Conservation (phyloP, 1,140 invertebrate genomes). For the Brachionus rubens region DNA sequence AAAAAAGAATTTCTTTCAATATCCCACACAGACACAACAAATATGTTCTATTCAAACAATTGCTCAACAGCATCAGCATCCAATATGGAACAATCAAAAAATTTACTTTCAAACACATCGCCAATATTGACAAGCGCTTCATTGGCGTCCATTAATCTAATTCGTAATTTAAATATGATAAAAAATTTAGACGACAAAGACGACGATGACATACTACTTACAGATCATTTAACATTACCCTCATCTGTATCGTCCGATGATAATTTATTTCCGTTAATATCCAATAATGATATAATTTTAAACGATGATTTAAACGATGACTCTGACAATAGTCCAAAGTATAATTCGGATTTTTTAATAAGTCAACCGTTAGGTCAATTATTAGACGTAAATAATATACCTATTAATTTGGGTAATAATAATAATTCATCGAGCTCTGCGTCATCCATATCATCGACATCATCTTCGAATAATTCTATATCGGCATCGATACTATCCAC, state of each 20-base stretch:
- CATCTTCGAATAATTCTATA: slow-evolving; percentile 14
- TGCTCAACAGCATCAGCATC: slow-evolving; percentile 12
- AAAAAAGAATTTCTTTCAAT: too few species aligned
- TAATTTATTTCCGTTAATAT: slow-evolving; percentile 18
- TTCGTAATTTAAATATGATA: neutral
- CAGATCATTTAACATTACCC: neutral
- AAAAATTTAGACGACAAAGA: slow-evolving; percentile 13
- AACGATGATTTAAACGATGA: neutral
- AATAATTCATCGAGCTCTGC: slow-evolving; percentile 7
- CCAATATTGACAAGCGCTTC: neutral
- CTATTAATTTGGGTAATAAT: slow-evolving; percentile 25
- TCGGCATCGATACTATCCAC: slow-evolving; percentile 20
- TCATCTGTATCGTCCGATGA: slow-evolving; percentile 21
- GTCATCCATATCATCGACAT: neutral
- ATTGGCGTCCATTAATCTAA: slow-evolving; percentile 16
- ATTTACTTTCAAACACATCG: neutral
- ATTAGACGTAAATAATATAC: slow-evolving; percentile 21
- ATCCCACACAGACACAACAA: neutral
- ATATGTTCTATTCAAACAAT: slow-evolving; percentile 7
- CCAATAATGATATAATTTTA: neutral
- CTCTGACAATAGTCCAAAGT: neutral
- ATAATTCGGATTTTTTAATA: slow-evolving; percentile 1
- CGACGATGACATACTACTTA: slow-evolving; percentile 23
- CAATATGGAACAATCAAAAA: neutral
- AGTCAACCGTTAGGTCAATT: neutral